A percentile compares a stretch with the other conserved stretches of the same genome.
These are phyloP conservation scores for Dinomys branickii DNA, from an alignment of 2,113 vertebrate species.

Conservation along the genomic window DNA sequence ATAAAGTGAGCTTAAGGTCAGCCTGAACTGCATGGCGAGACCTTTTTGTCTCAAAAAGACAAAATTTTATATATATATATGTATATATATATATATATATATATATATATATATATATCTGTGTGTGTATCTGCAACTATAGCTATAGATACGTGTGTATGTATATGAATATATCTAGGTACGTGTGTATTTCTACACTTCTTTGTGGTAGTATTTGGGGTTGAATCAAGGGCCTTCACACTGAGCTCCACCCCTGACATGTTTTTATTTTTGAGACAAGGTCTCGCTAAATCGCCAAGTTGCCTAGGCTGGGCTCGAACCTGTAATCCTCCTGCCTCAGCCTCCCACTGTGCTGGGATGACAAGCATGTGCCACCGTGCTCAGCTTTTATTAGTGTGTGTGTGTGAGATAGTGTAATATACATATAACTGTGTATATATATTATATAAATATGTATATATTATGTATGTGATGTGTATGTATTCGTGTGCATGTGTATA, in stretches of 20 bases:
- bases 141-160: not conserved
- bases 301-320: not conserved
- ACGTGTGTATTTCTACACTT: not conserved
- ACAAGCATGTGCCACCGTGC: not conserved
- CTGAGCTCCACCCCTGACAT: not conserved
- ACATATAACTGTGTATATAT: too few species aligned
- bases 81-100: too few species aligned
- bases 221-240: not conserved
- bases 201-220: not conserved
- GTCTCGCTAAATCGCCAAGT: not conserved
- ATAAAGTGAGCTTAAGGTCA: too few species aligned
- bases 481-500: too few species aligned
- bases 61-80: too few species aligned
- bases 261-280: not conserved
- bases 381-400: not conserved
- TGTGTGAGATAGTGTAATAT: too few species aligned
- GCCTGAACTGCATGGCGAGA: too few species aligned
- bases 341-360: not conserved
- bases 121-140: not conserved
- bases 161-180: not conserved
- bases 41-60: too few species aligned
- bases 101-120: too few species aligned
- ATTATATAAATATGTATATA: too few species aligned
- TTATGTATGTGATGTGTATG: too few species aligned
- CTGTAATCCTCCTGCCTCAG: not conserved